Evolutionary conservation across 2,888 invertebrate genomes (phyloP), one percentile per base, ranked within the genome.

Genomic region (Rhogogaster chlorosoma): DNA sequence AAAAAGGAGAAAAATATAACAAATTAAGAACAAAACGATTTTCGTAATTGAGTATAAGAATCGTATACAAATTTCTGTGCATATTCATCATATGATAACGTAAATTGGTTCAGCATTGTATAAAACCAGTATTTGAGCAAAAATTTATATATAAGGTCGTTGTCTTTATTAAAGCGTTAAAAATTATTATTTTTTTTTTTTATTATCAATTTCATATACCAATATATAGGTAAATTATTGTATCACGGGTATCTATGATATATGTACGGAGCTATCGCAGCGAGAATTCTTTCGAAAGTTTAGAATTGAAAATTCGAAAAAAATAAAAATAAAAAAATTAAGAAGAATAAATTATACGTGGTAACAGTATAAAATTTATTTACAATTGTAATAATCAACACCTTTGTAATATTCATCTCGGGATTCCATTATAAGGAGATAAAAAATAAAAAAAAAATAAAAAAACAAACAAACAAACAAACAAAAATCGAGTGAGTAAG

Each of bases 341-440:
- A 18, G 32, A 12, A 32, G 15, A 32, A 32, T 12, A 18, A 18
- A 7, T n/a, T n/a, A n/a, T n/a, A 32, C 32, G 4, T 32, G 67
- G 67, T 67, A 67, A 67, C 67, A 18, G 32, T 22, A 32, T 67
- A 32, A 67, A 67, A 32, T 67, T 67, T 67, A 67, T 67, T 67
- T 67, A 67, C 67, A 67, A 67, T 67, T 67, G 32, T 10, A 67
- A 67, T 18, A 67, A 67, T 67, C 29, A 67, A 26, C 29, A 3
- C 26, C 10, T 61, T 3, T 61, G 18, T 32, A 67, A 22, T 61
- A 61, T 61, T 10, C 22, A 61, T 61, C 22, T 61, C 12, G 61
- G 26, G 4, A 26, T 61, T 12, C 26, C 26, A 3, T 61, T 12
- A 12, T 61, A 22, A 61, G 12, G 26, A 10, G 22, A 26, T 4